Evolutionary conservation across 2,797 vertebrate genomes (phyloP).

Genomic region (Labroides dimidiatus): DNA sequence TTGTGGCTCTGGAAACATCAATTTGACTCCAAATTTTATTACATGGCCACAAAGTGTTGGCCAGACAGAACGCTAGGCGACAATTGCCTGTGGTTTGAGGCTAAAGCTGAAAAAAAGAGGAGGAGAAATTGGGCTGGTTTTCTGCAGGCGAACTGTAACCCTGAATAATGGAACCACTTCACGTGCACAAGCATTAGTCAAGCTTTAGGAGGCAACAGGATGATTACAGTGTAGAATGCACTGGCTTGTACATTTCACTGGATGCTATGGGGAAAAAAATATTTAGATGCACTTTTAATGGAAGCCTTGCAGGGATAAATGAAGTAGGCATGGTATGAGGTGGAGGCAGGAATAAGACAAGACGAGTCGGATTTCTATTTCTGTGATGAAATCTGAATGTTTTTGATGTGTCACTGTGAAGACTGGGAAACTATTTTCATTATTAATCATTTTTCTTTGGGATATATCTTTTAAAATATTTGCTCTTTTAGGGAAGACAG

Average conservation of each 20-base stretch:
- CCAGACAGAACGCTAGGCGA: slow-evolving; percentile 67
- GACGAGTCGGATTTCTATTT: neutral
- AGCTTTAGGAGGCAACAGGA: slow-evolving; percentile 37
- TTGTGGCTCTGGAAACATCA: slow-evolving; percentile 79
- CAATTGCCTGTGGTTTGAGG: slow-evolving; percentile 76
- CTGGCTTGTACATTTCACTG: slow-evolving; percentile 51
- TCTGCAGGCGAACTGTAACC: slow-evolving; percentile 36
- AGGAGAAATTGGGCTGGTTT: slow-evolving; percentile 41
- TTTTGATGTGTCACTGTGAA: too few relatives aligned
- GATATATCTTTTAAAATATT: too few relatives aligned
- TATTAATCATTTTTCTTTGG: too few relatives aligned
- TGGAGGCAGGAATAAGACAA: slow-evolving; percentile 70
- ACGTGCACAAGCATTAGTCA: slow-evolving; percentile 49
- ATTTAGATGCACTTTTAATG: slow-evolving; percentile 25
- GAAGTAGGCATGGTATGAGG: slow-evolving; percentile 54
- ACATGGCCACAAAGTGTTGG: slow-evolving; percentile 65
- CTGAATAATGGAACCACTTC: slow-evolving; percentile 56
- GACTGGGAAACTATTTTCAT: too few relatives aligned
- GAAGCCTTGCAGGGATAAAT: slow-evolving; percentile 17
- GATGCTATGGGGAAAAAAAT: slow-evolving; percentile 26
- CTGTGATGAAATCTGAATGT: neutral
- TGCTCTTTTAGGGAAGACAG: too few relatives aligned
- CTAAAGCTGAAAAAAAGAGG: slow-evolving; percentile 39
- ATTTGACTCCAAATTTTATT: slow-evolving; percentile 76
- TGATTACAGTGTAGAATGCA: slow-evolving; percentile 28